Evolutionary conservation across 1,140 invertebrate genomes (phyloP), one percentile per base, ranked within the genome.

Genomic region (Cataglyphis hispanica): DNA sequence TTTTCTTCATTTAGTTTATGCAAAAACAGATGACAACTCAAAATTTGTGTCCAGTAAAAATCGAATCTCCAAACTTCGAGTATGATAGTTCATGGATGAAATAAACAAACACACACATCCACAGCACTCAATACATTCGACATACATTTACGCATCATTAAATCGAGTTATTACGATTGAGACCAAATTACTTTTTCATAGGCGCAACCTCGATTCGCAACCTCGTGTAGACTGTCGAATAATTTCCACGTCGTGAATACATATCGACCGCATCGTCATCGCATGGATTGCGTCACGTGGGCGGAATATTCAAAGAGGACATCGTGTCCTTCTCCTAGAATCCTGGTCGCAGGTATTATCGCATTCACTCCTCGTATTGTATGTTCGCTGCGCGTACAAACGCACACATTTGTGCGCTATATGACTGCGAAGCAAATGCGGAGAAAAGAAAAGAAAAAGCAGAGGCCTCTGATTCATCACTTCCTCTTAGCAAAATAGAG

Each of bases 291-390:
- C 87, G 25, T 80, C 56, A 61, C 85, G 85, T 87, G 85, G 80
- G 19, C 22, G 80, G 85, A 84, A 90, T 84, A 80, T 75, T 75
- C 75, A 70, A 84, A 89, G 87, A 87, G 85, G 31, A 89, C 76
- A 88, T 86, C 75, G 43, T 27, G 61, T 40, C 64, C 69, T 19
- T 37, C 46, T 58, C 13, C 22, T n/a, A 78, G 37, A 70, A 53
- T 80, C n/a, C n/a, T 67, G 22, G 43, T 22, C 56, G 10, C 6
- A 11, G 37, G 76, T 64, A 72, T 87, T 43, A 80, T 74, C 50
- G 86, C 53, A 56, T 64, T 43, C 83, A 34, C 72, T 56, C 22
- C 64, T 70, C 58, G 43, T 63, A 40, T 34, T 58, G 53, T 60
- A 56, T 56, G 56, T 43, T 53, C 53, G 0, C 53, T 83, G 66